A percentile compares a stretch with the other conserved stretches of the same genome.
phyloP scores from a whole-genome alignment of 2,888 invertebrate genomes.

The Himalopsyche kuldschensis region DNA sequence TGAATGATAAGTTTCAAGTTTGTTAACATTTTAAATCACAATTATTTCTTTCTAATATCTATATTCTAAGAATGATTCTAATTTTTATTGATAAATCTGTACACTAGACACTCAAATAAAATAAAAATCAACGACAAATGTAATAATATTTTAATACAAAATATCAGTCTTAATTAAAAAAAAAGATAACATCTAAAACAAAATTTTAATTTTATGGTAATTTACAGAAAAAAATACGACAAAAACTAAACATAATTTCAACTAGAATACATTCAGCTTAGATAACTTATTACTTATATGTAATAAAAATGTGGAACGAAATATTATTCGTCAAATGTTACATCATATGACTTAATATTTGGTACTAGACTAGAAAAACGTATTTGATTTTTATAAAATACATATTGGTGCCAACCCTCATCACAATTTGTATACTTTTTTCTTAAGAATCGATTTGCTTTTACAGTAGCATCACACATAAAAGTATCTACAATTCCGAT shows the following conservation, averaged over 20 bases:
- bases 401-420: conserved; percentile 34
- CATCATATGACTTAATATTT: background rate
- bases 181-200: background rate
- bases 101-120: background rate
- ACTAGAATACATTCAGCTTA: background rate
- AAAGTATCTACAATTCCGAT: background rate
- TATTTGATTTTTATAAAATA: background rate
- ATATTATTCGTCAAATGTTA: background rate
- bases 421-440: conserved; percentile 14
- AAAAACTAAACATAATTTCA: background rate
- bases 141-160: background rate
- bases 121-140: background rate
- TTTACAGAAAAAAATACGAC: background rate
- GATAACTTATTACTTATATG: background rate
- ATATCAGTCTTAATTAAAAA: background rate
- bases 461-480: background rate
- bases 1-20: background rate
- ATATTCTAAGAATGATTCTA: background rate
- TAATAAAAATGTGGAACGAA: background rate
- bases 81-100: background rate
- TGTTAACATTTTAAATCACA: background rate
- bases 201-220: background rate
- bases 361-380: background rate
- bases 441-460: background rate
- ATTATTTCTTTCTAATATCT: background rate